Conservation (phyloP, 2,888 invertebrate genomes). For the Papilio gigon region DNA sequence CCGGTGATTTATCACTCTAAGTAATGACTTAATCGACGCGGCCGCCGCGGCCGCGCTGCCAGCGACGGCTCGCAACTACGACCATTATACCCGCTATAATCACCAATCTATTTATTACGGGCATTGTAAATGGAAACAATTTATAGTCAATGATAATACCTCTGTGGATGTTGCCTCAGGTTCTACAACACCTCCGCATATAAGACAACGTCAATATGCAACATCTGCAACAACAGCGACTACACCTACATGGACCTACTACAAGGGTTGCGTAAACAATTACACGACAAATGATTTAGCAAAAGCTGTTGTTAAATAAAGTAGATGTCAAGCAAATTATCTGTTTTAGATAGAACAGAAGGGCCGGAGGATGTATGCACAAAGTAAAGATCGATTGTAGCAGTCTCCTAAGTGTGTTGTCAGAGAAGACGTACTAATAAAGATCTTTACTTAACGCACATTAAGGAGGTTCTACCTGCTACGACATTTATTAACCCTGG, state of each 20-base stretch:
- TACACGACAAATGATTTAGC: background rate
- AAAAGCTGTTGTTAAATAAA: background rate
- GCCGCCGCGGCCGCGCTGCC: slow-evolving; percentile 20
- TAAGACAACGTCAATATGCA: background rate
- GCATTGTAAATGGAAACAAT: slow-evolving; percentile 28
- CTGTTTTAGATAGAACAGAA: background rate
- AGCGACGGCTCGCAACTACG: slow-evolving; percentile 10
- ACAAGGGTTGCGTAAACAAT: background rate
- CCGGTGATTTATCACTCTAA: slow-evolving; percentile 36
- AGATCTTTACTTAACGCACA: background rate
- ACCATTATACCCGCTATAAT: slow-evolving; percentile 21
- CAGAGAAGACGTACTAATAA: background rate
- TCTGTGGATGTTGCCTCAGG: background rate
- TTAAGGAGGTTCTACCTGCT: slow-evolving; percentile 22
- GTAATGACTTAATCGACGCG: slow-evolving; percentile 38
- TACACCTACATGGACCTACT: background rate
- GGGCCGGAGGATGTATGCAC: background rate
- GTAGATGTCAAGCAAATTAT: background rate
- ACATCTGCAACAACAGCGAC: background rate
- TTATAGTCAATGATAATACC: slow-evolving; percentile 23
- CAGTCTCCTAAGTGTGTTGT: background rate
- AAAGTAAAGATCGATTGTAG: background rate
- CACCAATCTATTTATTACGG: slow-evolving; percentile 35
- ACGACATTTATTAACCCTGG: background rate
- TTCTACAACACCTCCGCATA: background rate